phyloP scores from a whole-genome alignment of 1,140 invertebrate genomes.

The Diorhabda sublineata region DNA sequence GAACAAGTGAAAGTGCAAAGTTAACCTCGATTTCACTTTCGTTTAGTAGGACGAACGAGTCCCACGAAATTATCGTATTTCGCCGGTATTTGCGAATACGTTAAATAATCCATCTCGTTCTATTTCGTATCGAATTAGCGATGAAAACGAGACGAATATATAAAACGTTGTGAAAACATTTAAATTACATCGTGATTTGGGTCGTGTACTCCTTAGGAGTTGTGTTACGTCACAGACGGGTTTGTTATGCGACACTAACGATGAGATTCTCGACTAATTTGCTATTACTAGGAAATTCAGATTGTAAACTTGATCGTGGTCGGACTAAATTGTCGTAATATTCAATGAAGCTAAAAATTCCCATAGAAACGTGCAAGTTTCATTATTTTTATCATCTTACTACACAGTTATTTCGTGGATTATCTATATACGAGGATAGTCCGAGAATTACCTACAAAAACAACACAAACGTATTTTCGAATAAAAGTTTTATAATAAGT shows the following conservation, averaged over 20 bases:
- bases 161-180: constrained; percentile 29
- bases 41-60: constrained; percentile 49
- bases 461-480: no score
- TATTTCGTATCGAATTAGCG: constrained; percentile 23
- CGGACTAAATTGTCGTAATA: background rate
- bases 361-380: no score
- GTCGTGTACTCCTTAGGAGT: constrained; percentile 45
- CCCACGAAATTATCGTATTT: constrained; percentile 43
- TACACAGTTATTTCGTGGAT: no score
- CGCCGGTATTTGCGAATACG: constrained; percentile 32
- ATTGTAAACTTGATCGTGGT: constrained; percentile 20
- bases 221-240: constrained; percentile 40
- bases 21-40: constrained; percentile 50
- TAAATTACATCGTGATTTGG: constrained; percentile 46
- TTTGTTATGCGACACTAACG: constrained; percentile 37
- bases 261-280: constrained; percentile 28
- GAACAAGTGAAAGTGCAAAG: constrained; percentile 49
- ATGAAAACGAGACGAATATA: constrained; percentile 20
- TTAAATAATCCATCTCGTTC: constrained; percentile 28
- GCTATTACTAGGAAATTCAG: constrained; percentile 25
- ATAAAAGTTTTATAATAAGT: no score
- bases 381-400: no score
- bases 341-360: no score
- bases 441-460: no score
- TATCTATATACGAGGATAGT: no score